Percentiles rank a stretch among this genome's conserved stretches.
Conservation (phyloP, 2,797 vertebrate genomes). For the Ptychobarbus kaznakovi region DNA sequence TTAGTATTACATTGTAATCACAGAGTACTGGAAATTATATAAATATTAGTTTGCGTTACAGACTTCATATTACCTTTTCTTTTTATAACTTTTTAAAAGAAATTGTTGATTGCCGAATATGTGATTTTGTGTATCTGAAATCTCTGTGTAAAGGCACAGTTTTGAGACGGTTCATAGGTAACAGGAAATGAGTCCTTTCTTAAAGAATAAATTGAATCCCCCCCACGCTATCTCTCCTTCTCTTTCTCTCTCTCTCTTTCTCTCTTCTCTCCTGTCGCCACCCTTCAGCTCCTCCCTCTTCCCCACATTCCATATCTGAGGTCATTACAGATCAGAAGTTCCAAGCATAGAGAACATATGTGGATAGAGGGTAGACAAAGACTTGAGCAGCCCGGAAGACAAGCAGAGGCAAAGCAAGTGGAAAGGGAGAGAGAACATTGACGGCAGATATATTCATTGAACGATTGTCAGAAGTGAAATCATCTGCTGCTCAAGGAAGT, state of each 20-base stretch:
- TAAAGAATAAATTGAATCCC: no score
- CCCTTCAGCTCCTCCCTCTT: conserved; percentile 18
- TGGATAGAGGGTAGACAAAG: conserved; percentile 45
- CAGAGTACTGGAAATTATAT: no score
- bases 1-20: no score
- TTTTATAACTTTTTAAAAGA: background rate
- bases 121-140: background rate
- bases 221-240: conserved; percentile 8
- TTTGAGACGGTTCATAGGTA: conserved; percentile 44
- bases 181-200: conserved; percentile 13
- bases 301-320: conserved; percentile 52
- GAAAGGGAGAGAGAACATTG: no score
- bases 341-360: conserved; percentile 65
- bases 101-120: background rate
- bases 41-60: no score
- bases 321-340: conserved; percentile 73
- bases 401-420: no score
- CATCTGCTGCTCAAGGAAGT: conserved; percentile 57
- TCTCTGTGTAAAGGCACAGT: conserved; percentile 9
- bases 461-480: conserved; percentile 6
- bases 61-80: background rate
- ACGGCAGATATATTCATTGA: no score
- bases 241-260: conserved; percentile 20
- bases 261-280: conserved; percentile 17
- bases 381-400: no score